Evolutionary conservation across 1,140 invertebrate species (phyloP).

Genomic region (Cardiocondyla obscurior): DNA sequence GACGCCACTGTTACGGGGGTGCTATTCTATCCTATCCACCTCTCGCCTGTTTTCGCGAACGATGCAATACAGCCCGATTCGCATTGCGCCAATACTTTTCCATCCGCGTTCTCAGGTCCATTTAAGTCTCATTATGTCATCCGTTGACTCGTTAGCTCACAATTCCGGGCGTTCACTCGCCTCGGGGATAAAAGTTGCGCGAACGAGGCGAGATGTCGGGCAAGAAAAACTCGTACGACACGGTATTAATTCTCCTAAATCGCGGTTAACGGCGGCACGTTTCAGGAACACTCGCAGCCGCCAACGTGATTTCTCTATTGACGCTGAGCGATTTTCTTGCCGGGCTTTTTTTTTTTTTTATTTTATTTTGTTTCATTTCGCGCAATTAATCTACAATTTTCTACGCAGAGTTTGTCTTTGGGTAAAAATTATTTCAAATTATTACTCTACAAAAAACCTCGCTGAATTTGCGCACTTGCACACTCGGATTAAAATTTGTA

Average conservation of each 20-base stretch:
- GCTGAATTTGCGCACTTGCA: too few relatives aligned
- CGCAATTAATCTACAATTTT: slow-evolving; percentile 8
- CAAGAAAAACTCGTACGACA: neutral
- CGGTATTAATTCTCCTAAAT: neutral
- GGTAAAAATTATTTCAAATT: slow-evolving; percentile 12
- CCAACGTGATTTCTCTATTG: neutral
- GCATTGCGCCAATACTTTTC: slow-evolving; percentile 42
- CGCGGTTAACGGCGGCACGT: neutral
- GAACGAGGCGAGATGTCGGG: neutral
- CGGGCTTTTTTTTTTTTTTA: too few relatives aligned
- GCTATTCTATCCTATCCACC: slow-evolving; percentile 7
- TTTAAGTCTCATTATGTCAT: slow-evolving; percentile 65
- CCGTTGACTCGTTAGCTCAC: slow-evolving; percentile 56
- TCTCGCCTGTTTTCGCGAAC: slow-evolving; percentile 14
- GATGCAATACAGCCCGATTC: slow-evolving; percentile 13
- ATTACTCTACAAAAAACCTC: too few relatives aligned
- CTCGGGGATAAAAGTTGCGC: slow-evolving; percentile 31
- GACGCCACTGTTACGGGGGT: neutral
- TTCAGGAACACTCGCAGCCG: neutral
- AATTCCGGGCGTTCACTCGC: slow-evolving; percentile 49
- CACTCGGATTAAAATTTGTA: neutral
- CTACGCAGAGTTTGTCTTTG: neutral
- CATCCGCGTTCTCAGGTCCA: slow-evolving; percentile 18
- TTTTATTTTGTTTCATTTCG: too few relatives aligned
- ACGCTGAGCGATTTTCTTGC: neutral